These are phyloP conservation scores for Pristis pectinata DNA, from an alignment of 2,797 vertebrate species.

Conservation along the genomic window DNA sequence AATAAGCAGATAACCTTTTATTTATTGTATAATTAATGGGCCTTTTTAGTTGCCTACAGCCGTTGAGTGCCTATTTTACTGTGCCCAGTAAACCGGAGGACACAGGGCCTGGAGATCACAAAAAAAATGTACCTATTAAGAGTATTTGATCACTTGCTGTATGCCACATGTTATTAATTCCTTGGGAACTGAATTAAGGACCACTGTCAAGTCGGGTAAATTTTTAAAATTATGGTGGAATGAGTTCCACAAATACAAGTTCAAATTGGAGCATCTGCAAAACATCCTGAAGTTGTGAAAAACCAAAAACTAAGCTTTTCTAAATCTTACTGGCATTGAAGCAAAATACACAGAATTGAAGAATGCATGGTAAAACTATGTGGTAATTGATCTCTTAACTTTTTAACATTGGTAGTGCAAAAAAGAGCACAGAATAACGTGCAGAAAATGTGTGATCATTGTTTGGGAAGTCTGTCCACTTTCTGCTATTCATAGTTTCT, in stretches of 20 bases:
- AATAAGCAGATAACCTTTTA: slow-evolving; percentile 27
- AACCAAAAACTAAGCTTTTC: background rate
- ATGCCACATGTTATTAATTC: background rate
- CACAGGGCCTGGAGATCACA: background rate
- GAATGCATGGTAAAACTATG: background rate
- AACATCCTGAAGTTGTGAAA: background rate
- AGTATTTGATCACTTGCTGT: slow-evolving; percentile 19
- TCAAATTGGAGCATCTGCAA: background rate
- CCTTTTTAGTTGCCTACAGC: background rate
- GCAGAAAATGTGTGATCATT: background rate
- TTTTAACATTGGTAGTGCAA: background rate
- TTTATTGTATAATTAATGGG: slow-evolving; percentile 26
- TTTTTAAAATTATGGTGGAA: background rate
- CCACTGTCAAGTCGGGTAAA: background rate
- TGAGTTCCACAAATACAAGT: background rate
- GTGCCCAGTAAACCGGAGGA: slow-evolving; percentile 24
- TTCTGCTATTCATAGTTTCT: background rate
- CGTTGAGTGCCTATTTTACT: slow-evolving; percentile 30
- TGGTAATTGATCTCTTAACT: background rate
- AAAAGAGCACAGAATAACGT: background rate
- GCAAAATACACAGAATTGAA: background rate
- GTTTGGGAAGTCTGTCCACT: background rate
- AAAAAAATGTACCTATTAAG: slow-evolving; percentile 6
- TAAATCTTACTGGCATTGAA: background rate
- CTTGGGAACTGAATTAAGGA: background rate